These are phyloP conservation scores for Drosophila mojavensis DNA, from an alignment of 1,140 invertebrate genomes.

Conservation along the genomic window DNA sequence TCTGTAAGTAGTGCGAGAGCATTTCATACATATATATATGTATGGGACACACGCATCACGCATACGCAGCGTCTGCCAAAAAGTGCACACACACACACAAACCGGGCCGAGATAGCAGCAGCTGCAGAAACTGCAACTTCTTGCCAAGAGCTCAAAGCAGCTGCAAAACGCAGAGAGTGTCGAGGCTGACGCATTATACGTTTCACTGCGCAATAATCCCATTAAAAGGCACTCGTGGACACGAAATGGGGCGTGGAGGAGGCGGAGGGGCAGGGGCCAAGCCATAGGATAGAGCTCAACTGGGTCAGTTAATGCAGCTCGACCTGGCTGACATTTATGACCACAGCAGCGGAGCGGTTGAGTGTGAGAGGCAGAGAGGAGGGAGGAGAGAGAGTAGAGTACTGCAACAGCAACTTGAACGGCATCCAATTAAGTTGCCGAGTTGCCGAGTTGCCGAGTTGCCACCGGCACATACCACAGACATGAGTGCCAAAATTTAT, in stretches of 20 bases:
- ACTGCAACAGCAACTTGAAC: conserved; percentile 33
- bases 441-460: conserved; percentile 48
- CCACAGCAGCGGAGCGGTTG: conserved; percentile 28
- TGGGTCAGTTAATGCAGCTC: conserved; percentile 80
- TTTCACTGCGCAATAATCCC: conserved; percentile 78
- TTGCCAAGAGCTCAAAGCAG: conserved; percentile 26
- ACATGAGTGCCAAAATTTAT: conserved; percentile 72
- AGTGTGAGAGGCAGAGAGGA: neutral
- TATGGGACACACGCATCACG: conserved; percentile 39
- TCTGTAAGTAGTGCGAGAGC: neutral
- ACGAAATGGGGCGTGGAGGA: neutral
- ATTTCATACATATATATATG: neutral
- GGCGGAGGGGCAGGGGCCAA: neutral
- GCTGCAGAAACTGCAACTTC: conserved; percentile 43
- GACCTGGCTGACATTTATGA: conserved; percentile 73
- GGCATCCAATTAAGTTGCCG: conserved; percentile 64
- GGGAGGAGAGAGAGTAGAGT: no score
- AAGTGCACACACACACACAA: conserved; percentile 20
- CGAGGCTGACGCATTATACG: conserved; percentile 69
- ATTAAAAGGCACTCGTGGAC: conserved; percentile 57
- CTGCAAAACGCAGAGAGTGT: conserved; percentile 36
- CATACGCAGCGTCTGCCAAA: conserved; percentile 66
- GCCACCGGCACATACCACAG: conserved; percentile 40
- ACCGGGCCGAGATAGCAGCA: neutral
- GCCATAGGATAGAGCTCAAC: conserved; percentile 52